Evolutionary conservation across 92 coral and sea anemone genomes (phyloP).

Genomic region (Parazoanthus swiftii): DNA sequence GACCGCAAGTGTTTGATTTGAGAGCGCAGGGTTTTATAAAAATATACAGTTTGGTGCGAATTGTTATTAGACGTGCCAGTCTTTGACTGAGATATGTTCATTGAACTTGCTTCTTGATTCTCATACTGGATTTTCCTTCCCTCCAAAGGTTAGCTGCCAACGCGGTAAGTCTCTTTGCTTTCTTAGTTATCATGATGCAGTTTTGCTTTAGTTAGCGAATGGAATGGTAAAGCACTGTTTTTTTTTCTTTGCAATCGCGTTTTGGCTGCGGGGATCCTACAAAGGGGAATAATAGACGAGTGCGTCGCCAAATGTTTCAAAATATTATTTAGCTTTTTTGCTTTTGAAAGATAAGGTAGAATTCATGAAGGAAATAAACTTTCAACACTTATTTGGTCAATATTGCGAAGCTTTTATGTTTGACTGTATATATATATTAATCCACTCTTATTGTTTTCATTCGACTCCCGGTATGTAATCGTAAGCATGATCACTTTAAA

Average conservation of each 20-base stretch:
- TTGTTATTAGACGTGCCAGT: too few species aligned
- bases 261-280: neutral
- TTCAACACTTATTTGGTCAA: neutral
- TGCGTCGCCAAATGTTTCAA: neutral
- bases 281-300: neutral
- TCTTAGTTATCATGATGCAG: neutral
- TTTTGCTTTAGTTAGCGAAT: neutral
- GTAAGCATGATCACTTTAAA: neutral
- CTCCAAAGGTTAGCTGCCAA: conserved; percentile 39
- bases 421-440: too few species aligned
- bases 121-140: neutral
- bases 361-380: neutral
- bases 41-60: conserved; percentile 1
- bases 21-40: neutral
- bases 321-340: too few species aligned
- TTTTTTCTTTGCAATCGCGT: neutral
- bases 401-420: neutral
- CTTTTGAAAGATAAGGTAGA: neutral
- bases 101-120: neutral
- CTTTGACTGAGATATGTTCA: neutral
- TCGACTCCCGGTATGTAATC: neutral
- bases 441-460: neutral
- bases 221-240: neutral
- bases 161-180: conserved; percentile 28
- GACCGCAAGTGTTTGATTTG: conserved; percentile 15